These are phyloP conservation scores for Cirrhinus mrigala DNA, from an alignment of 2,797 vertebrate genomes.

Conservation along the genomic window DNA sequence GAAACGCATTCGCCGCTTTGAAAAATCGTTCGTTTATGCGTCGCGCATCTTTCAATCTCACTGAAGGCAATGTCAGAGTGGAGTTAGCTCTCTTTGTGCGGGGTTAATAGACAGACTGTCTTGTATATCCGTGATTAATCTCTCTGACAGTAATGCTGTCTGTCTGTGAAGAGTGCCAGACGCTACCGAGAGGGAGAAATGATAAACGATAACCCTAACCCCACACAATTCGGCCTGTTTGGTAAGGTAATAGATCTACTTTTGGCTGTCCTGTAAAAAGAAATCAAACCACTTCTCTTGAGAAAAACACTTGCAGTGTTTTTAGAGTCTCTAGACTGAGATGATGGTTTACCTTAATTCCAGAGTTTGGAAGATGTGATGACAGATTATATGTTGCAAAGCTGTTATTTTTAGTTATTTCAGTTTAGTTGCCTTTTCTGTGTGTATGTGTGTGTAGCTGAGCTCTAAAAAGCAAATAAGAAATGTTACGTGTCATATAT, in stretches of 20 bases:
- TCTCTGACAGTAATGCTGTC: slow-evolving; percentile 52
- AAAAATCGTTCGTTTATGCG: slow-evolving; percentile 38
- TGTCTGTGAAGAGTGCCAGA: slow-evolving; percentile 48
- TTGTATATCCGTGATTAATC: slow-evolving; percentile 51
- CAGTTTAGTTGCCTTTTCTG: not conserved
- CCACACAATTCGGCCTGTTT: slow-evolving; percentile 22
- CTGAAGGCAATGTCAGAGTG: slow-evolving; percentile 38
- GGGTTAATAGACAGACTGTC: slow-evolving; percentile 50
- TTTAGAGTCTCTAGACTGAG: not conserved
- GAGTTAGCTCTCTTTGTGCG: slow-evolving; percentile 2
- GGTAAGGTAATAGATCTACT: slow-evolving; percentile 26
- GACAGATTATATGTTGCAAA: not conserved
- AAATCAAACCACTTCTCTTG: not conserved
- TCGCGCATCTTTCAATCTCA: slow-evolving; percentile 21
- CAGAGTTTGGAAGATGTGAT: not conserved
- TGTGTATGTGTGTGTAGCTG: not conserved
- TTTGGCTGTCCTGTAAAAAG: slow-evolving; percentile 12
- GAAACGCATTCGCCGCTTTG: slow-evolving; percentile 16
- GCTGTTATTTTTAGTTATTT: not conserved
- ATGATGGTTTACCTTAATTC: not conserved
- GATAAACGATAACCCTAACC: slow-evolving; percentile 49
- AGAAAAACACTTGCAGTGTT: not conserved
- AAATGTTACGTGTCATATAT: not conserved
- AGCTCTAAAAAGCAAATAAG: not conserved
- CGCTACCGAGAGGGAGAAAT: slow-evolving; percentile 38